These are phyloP conservation scores for Eospalax fontanierii DNA, from an alignment of 2,797 vertebrate species.

Conservation along the genomic window DNA sequence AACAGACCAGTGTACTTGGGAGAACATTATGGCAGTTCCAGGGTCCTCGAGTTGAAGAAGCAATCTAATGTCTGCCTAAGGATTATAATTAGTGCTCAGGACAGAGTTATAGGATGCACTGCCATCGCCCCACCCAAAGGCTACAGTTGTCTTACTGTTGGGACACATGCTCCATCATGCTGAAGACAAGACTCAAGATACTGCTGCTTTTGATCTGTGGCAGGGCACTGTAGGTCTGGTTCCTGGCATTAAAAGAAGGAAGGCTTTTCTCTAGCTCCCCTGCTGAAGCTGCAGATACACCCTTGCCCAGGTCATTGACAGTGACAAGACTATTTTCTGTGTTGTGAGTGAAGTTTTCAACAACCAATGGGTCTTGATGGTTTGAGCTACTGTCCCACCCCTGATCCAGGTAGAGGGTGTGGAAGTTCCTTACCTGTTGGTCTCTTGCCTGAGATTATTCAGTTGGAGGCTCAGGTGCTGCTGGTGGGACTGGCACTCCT, in stretches of 20 bases:
- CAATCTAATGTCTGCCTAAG: not conserved
- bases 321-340: not conserved
- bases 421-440: conserved; percentile 90
- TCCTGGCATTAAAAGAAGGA: not conserved
- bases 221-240: not conserved
- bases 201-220: not conserved
- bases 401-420: not conserved
- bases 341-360: not conserved
- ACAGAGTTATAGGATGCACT: not conserved
- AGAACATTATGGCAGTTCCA: not conserved
- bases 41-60: not conserved
- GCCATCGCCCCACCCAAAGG: not conserved
- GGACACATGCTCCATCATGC: not conserved
- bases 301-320: not conserved
- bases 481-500: conserved; percentile 89
- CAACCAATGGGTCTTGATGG: not conserved
- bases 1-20: too few species aligned
- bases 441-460: conserved; percentile 93
- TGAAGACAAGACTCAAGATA: not conserved
- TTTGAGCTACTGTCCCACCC: not conserved
- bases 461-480: conserved; percentile 90
- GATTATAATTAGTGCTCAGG: not conserved
- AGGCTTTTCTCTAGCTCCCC: not conserved
- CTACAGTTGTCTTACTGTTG: not conserved
- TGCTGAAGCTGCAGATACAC: not conserved